Evolutionary conservation across 2,797 vertebrate species (phyloP).

Genomic region (Oreochromis mossambicus): DNA sequence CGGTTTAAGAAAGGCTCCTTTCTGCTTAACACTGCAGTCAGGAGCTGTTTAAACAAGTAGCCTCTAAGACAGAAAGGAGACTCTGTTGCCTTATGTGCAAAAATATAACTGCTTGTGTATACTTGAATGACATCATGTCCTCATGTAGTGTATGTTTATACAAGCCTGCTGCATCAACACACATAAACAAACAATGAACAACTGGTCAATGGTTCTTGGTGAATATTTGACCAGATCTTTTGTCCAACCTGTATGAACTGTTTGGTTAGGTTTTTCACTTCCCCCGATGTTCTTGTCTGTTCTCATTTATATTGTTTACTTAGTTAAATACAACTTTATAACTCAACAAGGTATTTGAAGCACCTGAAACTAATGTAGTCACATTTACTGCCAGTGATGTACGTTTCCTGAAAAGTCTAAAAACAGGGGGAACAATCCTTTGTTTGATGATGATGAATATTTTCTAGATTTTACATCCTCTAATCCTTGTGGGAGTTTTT

Average conservation of each 20-base stretch:
- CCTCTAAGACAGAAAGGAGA: background rate
- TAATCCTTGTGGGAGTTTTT: background rate
- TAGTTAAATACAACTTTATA: background rate
- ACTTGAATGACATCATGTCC: background rate
- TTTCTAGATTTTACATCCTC: accelerated
- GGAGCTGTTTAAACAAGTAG: background rate
- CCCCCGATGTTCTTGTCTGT: background rate
- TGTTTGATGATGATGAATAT: background rate
- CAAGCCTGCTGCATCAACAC: background rate
- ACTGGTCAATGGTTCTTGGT: background rate
- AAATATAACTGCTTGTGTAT: background rate
- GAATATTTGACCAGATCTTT: background rate
- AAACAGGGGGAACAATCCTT: background rate
- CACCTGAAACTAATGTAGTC: background rate
- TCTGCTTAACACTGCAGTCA: background rate
- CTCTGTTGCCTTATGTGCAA: background rate
- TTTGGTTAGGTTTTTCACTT: background rate
- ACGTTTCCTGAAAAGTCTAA: background rate
- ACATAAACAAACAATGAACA: background rate
- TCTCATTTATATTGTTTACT: background rate
- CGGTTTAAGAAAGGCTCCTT: accelerated
- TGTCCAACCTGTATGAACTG: background rate
- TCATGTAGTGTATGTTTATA: background rate
- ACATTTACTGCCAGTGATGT: background rate
- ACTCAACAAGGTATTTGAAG: background rate